phyloP scores from a whole-genome alignment of 2,888 invertebrate species.

The Eucriotettix oculatus region DNA sequence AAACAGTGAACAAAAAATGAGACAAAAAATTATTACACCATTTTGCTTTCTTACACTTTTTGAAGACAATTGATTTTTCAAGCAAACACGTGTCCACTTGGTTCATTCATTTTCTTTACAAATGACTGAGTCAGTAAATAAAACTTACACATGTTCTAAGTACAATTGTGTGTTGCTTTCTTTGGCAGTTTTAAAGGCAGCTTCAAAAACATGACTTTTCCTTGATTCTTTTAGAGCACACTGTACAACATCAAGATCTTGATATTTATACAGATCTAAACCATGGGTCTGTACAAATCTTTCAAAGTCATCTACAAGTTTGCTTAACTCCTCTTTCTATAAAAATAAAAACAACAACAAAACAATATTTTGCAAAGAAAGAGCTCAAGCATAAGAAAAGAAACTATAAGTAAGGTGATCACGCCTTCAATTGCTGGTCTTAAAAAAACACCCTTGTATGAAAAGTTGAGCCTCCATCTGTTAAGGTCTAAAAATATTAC shows the following conservation, averaged over 20 bases:
- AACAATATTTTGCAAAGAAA: neutral
- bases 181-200: constrained; percentile 35
- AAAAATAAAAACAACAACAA: neutral
- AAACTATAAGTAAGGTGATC: too few species aligned
- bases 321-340: neutral
- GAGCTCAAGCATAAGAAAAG: too few species aligned
- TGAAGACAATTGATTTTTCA: too few species aligned
- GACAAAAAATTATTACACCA: too few species aligned
- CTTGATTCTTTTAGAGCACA: constrained; percentile 47
- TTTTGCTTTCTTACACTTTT: too few species aligned
- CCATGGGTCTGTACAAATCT: constrained; percentile 44
- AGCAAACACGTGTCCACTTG: too few species aligned
- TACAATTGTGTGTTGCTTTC: constrained; percentile 35
- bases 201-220: constrained; percentile 36
- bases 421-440: too few species aligned
- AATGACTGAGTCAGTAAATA: neutral
- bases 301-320: constrained; percentile 31
- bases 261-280: constrained; percentile 40
- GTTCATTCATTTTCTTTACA: too few species aligned
- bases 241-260: constrained; percentile 48
- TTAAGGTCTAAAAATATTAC: too few species aligned
- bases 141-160: constrained; percentile 40
- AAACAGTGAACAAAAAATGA: too few species aligned
- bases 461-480: too few species aligned
- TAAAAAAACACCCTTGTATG: too few species aligned